Conservation (phyloP, 2,113 vertebrate species). For the Catharus minimus region DNA sequence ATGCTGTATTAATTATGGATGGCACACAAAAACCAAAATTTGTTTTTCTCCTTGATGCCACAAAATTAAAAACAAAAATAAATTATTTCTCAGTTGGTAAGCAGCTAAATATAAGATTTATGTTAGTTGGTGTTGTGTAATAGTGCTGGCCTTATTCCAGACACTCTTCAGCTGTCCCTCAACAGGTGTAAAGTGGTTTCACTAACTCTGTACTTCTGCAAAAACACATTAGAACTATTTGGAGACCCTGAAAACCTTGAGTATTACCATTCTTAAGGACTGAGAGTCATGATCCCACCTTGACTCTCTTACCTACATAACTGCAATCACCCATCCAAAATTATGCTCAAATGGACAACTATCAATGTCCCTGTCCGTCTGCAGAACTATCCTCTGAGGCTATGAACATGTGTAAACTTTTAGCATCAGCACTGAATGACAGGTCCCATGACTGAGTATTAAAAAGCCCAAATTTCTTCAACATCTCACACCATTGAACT, state of each 20-base stretch:
- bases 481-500: neutral
- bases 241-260: neutral
- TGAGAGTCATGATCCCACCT: neutral
- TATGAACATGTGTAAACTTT: neutral
- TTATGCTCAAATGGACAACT: neutral
- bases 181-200: constrained; percentile 40
- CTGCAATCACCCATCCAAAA: neutral
- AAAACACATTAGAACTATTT: neutral
- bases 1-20: neutral
- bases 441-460: neutral
- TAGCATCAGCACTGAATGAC: neutral
- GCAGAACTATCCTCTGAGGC: rapidly evolving
- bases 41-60: neutral
- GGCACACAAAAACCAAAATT: neutral
- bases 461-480: neutral
- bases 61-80: neutral
- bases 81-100: neutral
- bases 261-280: neutral
- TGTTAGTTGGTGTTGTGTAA: constrained; percentile 37
- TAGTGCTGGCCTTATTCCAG: constrained; percentile 27
- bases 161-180: constrained; percentile 46
- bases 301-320: neutral
- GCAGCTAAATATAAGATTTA: constrained; percentile 43
- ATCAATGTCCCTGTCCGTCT: neutral
- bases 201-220: neutral